These are phyloP conservation scores for Diadophis punctatus DNA, from an alignment of 2,113 vertebrate species.

Conservation along the genomic window DNA sequence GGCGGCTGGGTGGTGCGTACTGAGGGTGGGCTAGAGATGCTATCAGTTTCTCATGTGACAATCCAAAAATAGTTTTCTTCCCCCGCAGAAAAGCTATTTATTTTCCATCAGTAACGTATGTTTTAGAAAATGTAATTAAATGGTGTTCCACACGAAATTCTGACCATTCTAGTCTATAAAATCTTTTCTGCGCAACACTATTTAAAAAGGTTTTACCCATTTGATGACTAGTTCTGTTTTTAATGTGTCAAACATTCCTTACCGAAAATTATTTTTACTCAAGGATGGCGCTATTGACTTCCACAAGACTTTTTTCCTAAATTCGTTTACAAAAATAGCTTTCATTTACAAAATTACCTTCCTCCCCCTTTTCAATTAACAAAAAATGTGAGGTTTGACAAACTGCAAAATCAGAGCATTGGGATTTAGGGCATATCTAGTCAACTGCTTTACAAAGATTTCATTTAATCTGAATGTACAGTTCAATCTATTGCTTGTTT, in stretches of 20 bases:
- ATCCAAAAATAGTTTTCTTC: neutral
- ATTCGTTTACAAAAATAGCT: neutral
- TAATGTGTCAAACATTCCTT: neutral
- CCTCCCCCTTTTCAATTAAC: neutral
- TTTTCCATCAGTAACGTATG: neutral
- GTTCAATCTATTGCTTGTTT: neutral
- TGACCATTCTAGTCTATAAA: rapidly evolving
- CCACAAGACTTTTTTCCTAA: neutral
- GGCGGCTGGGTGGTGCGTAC: neutral
- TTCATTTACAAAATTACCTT: neutral
- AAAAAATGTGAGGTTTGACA: neutral
- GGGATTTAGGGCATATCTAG: neutral
- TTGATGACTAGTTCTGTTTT: neutral
- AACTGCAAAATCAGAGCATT: neutral
- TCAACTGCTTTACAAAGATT: neutral
- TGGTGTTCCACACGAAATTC: neutral
- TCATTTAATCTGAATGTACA: neutral
- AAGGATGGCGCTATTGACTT: neutral
- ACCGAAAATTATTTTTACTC: neutral
- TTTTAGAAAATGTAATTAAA: neutral
- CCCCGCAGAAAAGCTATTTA: neutral
- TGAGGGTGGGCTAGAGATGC: neutral
- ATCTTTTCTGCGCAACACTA: neutral
- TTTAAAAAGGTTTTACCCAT: neutral
- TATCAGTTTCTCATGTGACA: neutral